Base-by-base conservation (phyloP, 2,888 invertebrate species). In the Limnephilus marmoratus region DNA sequence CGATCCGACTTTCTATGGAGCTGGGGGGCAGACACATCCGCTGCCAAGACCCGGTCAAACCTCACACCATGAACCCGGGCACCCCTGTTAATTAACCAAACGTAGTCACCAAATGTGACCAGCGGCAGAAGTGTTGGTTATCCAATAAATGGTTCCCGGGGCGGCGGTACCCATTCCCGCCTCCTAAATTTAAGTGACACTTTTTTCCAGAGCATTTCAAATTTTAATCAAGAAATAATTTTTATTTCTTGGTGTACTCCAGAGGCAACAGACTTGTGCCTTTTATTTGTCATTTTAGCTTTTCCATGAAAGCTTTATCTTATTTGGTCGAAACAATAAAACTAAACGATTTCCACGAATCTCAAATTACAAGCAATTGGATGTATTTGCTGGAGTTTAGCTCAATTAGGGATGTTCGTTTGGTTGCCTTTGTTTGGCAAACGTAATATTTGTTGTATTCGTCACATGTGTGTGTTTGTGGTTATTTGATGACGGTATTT, bases 361-460 rank as follows among this genome's bases (percentile, higher is more conserved):
- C 86, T 45, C 86, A 86, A 86, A 86, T 86, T 45, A 49, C 45
- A 12, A 45, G 31, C 86, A 45, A 86, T 86, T 49, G 86, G n/a
- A 29, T 49, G 41, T 86, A 86, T 86, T 86, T 86, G 45, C 86
- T 86, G 49, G 86, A 86, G 85, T 49, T 41, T 49, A 45, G 49
- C 41, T 86, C 86, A 86, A 86, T 86, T 49, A 86, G 13, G 45
- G 45, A 49, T 49, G 49, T 29, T 86, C 41, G 41, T 85, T 31
- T 37, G 9, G 5, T 83, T 18, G 24, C 68, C 2, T 24, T 68
- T 24, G 18, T 68, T 68, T 24, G 24, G 24, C 53, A 68, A 68
- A 68, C 68, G 18, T 7, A 24, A 24, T 68, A 7, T 68, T 68
- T 24, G 68, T n/a, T 68, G n/a, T n/a, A 68, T 68, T 68, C 68